phyloP scores from a whole-genome alignment of 53 echinoderm and acorn worm species.

The Paelopatides confundens region DNA sequence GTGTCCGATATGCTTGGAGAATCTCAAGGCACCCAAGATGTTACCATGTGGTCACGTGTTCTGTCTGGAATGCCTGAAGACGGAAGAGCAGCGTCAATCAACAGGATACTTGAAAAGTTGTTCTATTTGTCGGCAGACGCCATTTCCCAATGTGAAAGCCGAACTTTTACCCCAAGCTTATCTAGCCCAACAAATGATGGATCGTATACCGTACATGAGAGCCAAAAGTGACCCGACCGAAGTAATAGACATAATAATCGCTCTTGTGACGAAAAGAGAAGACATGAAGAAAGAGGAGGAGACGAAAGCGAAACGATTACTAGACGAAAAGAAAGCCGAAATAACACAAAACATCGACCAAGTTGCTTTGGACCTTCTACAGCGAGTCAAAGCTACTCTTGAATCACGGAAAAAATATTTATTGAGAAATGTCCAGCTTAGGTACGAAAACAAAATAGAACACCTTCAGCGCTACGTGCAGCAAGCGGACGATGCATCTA shows the following conservation, averaged over 20 bases:
- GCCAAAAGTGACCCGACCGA: background rate
- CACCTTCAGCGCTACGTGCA: background rate
- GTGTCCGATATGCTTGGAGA: conserved; percentile 6
- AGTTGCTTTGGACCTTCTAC: background rate
- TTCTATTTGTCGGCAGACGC: background rate
- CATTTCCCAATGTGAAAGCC: background rate
- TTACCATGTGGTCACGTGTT: conserved; percentile 16
- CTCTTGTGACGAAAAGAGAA: background rate
- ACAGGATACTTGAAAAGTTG: background rate
- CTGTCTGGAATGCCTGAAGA: conserved; percentile 6
- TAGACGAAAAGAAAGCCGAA: background rate
- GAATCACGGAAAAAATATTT: background rate
- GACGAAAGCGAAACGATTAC: background rate
- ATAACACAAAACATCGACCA: background rate
- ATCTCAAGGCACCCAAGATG: background rate
- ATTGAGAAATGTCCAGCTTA: background rate
- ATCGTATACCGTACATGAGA: background rate
- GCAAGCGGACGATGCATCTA: background rate
- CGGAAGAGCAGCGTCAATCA: background rate
- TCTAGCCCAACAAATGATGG: background rate
- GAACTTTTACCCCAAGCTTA: background rate
- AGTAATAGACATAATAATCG: background rate
- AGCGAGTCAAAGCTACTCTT: background rate
- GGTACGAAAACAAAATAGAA: background rate
- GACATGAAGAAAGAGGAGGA: conserved; percentile 3